These are phyloP conservation scores for Spialia ferax DNA, from an alignment of 2,888 invertebrate species.

Conservation along the genomic window DNA sequence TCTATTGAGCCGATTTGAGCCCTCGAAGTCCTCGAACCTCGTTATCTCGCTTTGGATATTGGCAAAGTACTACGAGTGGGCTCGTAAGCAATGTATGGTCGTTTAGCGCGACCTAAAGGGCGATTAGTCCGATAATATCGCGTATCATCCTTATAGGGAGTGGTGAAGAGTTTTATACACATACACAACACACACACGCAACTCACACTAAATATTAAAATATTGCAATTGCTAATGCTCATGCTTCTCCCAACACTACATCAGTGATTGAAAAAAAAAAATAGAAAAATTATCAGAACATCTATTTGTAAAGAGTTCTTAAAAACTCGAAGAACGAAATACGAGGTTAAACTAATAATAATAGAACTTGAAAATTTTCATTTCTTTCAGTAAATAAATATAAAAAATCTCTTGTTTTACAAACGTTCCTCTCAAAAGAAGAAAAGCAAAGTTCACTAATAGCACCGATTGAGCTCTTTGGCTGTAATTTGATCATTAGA, in stretches of 20 bases:
- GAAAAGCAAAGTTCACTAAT: neutral
- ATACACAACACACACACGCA: too few species aligned
- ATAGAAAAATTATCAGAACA: too few species aligned
- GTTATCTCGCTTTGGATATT: constrained; percentile 10
- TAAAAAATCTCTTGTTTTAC: neutral
- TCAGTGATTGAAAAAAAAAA: too few species aligned
- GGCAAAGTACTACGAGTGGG: neutral
- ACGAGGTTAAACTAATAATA: too few species aligned
- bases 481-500: constrained; percentile 1
- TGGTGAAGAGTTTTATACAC: neutral
- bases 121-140: neutral
- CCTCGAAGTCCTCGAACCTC: neutral
- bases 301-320: too few species aligned
- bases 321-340: too few species aligned
- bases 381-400: neutral
- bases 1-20: too few species aligned
- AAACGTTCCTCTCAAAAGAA: neutral
- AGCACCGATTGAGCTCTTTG: neutral
- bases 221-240: too few species aligned
- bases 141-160: neutral
- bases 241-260: too few species aligned
- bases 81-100: constrained; percentile 5
- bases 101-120: neutral
- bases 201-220: too few species aligned
- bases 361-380: too few species aligned